Evolutionary conservation across 2,797 vertebrate genomes (phyloP).

Genomic region (Mallotus villosus): DNA sequence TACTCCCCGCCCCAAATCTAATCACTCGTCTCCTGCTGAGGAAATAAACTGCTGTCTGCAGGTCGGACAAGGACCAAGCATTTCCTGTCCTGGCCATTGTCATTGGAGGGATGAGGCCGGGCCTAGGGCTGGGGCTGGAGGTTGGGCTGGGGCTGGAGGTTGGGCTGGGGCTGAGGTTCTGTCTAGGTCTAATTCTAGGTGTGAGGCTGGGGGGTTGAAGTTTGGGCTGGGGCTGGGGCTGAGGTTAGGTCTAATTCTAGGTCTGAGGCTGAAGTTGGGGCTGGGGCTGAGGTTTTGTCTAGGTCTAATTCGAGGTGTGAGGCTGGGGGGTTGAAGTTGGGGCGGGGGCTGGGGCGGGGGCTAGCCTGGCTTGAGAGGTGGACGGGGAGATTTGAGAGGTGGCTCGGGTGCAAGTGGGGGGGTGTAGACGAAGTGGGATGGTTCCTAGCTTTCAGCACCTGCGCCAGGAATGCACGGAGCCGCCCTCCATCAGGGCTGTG

Average conservation of each 20-base stretch:
- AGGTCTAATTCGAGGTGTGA: too few species aligned
- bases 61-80: slow-evolving; percentile 81
- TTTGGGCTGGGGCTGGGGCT: too few species aligned
- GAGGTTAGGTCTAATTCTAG: neutral
- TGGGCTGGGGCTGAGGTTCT: neutral
- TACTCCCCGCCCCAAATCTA: slow-evolving; percentile 66
- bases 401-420: slow-evolving; percentile 17
- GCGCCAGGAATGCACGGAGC: slow-evolving; percentile 71
- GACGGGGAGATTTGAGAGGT: neutral
- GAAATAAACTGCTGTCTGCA: slow-evolving; percentile 82
- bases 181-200: neutral
- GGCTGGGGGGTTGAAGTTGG: slow-evolving; percentile 22
- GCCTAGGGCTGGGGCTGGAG: neutral
- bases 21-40: slow-evolving; percentile 77
- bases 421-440: slow-evolving; percentile 51
- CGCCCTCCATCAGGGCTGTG: slow-evolving; percentile 69
- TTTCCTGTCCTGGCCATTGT: slow-evolving; percentile 77
- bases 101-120: neutral
- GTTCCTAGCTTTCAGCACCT: slow-evolving; percentile 84
- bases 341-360: slow-evolving; percentile 38
- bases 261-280: slow-evolving; percentile 31
- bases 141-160: slow-evolving; percentile 23
- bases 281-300: too few species aligned
- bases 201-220: neutral
- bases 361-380: slow-evolving; percentile 21